Evolutionary conservation across 1,140 invertebrate species (phyloP), one percentile per base, ranked within the genome.

Genomic region (Drosophila guanche): DNA sequence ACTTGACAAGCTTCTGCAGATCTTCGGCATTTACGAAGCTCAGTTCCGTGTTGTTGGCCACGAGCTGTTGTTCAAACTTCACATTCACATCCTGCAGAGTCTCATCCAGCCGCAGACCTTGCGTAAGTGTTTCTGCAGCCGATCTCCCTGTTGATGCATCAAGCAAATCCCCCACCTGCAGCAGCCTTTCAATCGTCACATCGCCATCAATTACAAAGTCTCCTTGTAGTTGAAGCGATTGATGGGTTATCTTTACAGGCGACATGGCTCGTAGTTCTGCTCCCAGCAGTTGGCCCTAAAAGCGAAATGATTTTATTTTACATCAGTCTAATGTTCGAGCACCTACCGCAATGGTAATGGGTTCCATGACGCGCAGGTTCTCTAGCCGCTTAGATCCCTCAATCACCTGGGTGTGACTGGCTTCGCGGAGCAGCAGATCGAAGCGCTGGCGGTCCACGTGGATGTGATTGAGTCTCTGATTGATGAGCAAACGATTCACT

Each of bases 381-480:
- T 92, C 77, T 27, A 93, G 91, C 4, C 63, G 74, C 67, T 92
- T 93, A 1, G 48, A 14, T 4, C 91, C 92, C 5, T 66, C 79
- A 5, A 93, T 90, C 12, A 91, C 63, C 74, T 93, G 92, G 1
- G 78, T 84, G 22, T 91, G 57, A 47, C 78, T 62, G 0, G 76
- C 55, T 29, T 92, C 57, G 42, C 76, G 91, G 4, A 92, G 69
- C 43, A 93, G 70, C 43, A 92, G 75, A 68, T 93, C 90, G 4
- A 93, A 81, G 40, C 79, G 66, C 25, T 91, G 90, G 2, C 91
- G 53, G 51, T 76, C 52, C 0, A 93, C 91, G 41, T 83, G 60
- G 48, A 93, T 91, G 20, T 92, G 78, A 68, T 93, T 92, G 7
- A 93, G 54, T 8, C 80, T 78, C n/a, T 91, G 61, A 12, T 73